Evolutionary conservation across 1,140 invertebrate genomes (phyloP).

Genomic region (Argopecten irradians): DNA sequence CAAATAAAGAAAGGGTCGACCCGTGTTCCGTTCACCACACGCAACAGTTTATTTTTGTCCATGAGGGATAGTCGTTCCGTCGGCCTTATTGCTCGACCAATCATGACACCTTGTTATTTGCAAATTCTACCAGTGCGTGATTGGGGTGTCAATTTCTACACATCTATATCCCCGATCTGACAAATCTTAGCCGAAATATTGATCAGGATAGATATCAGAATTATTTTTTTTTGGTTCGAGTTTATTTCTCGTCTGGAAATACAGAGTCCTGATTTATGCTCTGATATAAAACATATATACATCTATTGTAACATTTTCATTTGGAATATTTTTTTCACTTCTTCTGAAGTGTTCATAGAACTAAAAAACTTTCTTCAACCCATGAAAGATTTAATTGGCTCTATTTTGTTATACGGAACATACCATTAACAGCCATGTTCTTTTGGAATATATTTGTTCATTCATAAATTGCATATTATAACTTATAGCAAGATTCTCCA

Average conservation of each 20-base stretch:
- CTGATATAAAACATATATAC: too few species aligned
- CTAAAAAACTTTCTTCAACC: too few species aligned
- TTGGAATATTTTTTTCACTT: too few species aligned
- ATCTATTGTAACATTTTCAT: too few species aligned
- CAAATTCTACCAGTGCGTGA: neutral
- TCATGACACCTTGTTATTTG: neutral
- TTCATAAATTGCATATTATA: too few species aligned
- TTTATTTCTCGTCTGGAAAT: neutral
- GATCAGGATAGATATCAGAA: constrained; percentile 2
- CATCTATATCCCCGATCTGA: neutral
- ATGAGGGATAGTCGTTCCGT: neutral
- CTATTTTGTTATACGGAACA: too few species aligned
- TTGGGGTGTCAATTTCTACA: neutral
- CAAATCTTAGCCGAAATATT: constrained; percentile 1
- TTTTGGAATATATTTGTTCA: too few species aligned
- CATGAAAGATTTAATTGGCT: too few species aligned
- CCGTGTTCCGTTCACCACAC: neutral
- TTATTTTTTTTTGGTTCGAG: neutral
- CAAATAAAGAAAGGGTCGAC: neutral
- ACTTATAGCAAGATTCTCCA: too few species aligned
- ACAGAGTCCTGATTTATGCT: neutral
- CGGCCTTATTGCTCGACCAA: neutral
- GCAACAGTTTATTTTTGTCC: constrained; percentile 8
- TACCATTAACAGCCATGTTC: too few species aligned
- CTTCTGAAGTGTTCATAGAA: too few species aligned